Evolutionary conservation across 2,113 vertebrate genomes (phyloP).

Genomic region (human (Homo sapiens)): DNA sequence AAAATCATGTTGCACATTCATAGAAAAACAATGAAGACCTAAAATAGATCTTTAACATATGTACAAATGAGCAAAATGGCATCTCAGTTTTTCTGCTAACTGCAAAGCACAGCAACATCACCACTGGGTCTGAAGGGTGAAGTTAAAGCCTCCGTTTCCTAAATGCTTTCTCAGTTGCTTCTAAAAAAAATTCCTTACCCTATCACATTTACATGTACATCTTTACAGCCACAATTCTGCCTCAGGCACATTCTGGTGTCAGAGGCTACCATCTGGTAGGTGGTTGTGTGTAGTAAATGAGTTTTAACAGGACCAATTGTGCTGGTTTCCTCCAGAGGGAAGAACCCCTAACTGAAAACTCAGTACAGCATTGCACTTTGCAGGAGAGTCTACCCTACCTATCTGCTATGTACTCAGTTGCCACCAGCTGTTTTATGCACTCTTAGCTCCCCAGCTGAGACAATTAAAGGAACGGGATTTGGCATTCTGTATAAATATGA

Average conservation of each 20-base stretch:
- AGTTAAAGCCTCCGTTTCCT: neutral
- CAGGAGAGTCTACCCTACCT: neutral
- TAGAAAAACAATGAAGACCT: neutral
- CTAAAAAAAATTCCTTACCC: neutral
- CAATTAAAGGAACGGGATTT: slow-evolving; percentile 80
- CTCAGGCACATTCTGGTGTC: slow-evolving; percentile 20
- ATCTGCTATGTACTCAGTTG: slow-evolving; percentile 33
- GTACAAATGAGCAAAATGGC: neutral
- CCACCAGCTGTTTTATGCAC: slow-evolving; percentile 68
- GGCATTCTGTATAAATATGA: slow-evolving; percentile 79
- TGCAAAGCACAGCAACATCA: neutral
- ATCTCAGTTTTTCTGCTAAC: neutral
- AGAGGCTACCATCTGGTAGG: slow-evolving; percentile 65
- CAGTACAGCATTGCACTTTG: neutral
- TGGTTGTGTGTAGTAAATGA: slow-evolving; percentile 49
- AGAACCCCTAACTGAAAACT: slow-evolving; percentile 34
- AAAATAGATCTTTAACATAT: neutral
- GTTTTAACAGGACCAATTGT: slow-evolving; percentile 48
- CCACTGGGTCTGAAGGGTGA: neutral
- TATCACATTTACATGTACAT: neutral
- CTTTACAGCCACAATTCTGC: slow-evolving; percentile 42
- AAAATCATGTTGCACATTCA: slow-evolving; percentile 2
- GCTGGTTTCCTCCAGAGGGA: slow-evolving; percentile 49
- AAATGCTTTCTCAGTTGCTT: slow-evolving; percentile 20
- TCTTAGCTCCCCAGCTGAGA: slow-evolving; percentile 80